Evolutionary conservation across 1,140 invertebrate species (phyloP), one percentile per base, ranked within the genome.

Genomic region (Aphidius ervi): DNA sequence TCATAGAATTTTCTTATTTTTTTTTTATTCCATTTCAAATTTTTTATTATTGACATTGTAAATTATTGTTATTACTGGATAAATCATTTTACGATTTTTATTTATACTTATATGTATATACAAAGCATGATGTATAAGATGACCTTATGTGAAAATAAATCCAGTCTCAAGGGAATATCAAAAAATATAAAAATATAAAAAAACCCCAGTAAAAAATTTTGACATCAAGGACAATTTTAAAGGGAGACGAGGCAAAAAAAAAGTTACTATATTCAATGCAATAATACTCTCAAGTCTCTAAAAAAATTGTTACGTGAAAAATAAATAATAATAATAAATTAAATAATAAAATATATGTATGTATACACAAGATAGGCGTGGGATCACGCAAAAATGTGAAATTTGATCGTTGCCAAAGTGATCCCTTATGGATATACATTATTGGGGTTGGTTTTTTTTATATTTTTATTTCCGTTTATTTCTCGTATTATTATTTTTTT

Each of bases 361-460:
- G 46, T 42, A 41, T 58, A 58, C 47, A 56, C 42, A 58, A 40
- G 50, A 58, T 50, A 37, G 42, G 45, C 54, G 49, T 54, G 52
- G 45, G 50, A 60, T 60, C 41, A 60, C 9, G 48, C 43, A 55
- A 60, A 60, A 54, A 54, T 10, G 52, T 55, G 58, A 60, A 60
- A 60, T 53, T 54, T 31, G 58, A 60, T 60, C 49, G 43, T 60
- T 45, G 39, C 49, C 40, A 54, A 45, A 55, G 50, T 60, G 58
- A 60, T 60, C 58, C 58, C 58, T 54, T 60, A 54, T 59, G 58
- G 48, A 42, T 53, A 52, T 59, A n/a, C 52, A 40, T 59, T 59
- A 53, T 41, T 5, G 42, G 58, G 45, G 52, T 46, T 42, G 58
- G 48, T 52, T 59, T 9, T 31, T 31, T 48, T 41, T 50, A 47